phyloP scores from a whole-genome alignment of 2,797 vertebrate genomes.

The Bradypodion pumilum region DNA sequence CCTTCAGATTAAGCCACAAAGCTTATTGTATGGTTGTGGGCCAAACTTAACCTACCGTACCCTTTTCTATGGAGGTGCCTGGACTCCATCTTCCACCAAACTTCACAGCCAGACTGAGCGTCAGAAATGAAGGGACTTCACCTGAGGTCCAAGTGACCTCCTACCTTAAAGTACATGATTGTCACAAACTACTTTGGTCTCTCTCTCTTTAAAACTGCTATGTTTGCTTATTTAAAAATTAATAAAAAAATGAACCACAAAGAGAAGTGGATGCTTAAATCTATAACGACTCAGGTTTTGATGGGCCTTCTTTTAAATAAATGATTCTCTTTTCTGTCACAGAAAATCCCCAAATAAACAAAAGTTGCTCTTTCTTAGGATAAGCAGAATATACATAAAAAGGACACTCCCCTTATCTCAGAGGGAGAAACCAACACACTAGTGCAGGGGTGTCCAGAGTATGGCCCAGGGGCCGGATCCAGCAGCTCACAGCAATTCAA shows the following conservation, averaged over 20 bases:
- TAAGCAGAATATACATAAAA: not conserved
- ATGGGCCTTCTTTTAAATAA: constrained; percentile 9
- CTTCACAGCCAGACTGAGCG: not conserved
- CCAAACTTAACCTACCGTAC: not conserved
- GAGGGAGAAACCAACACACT: not conserved
- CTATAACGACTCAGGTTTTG: not conserved
- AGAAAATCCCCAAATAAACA: not conserved
- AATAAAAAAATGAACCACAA: constrained; percentile 28
- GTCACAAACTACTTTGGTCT: not conserved
- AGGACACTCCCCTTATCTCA: not conserved
- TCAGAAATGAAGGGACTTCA: not conserved
- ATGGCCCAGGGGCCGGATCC: too few relatives aligned
- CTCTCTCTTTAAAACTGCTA: not conserved
- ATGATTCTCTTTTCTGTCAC: not conserved
- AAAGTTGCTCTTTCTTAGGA: not conserved
- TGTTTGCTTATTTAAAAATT: constrained; percentile 2
- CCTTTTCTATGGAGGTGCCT: not conserved
- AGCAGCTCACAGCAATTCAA: too few relatives aligned
- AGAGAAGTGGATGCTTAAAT: not conserved
- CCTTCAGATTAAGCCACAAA: not conserved
- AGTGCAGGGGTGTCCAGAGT: too few relatives aligned
- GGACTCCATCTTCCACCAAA: not conserved
- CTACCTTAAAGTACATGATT: not conserved
- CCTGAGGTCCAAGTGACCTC: too few relatives aligned
- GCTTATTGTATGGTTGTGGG: not conserved